Conservation (phyloP, 35 echinoderm and acorn worm genomes). For the Ophiothrix spiculata region DNA sequence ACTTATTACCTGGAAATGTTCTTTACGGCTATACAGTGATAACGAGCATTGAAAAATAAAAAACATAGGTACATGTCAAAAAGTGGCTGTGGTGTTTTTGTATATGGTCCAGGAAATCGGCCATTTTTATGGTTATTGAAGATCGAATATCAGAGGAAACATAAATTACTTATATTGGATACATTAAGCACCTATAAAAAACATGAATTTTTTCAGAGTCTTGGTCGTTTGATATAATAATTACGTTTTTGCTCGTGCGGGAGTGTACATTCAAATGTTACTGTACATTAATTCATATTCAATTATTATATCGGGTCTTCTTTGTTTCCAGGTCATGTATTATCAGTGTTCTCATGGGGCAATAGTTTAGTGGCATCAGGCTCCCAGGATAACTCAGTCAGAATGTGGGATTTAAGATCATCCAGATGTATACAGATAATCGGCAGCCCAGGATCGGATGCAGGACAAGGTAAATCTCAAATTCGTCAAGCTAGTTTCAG, state of each 20-base stretch:
- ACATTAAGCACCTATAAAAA: background rate
- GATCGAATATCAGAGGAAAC: no score
- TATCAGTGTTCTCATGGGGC: conserved; percentile 73
- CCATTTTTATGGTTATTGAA: no score
- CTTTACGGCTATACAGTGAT: no score
- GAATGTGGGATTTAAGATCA: conserved; percentile 85
- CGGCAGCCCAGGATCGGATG: conserved; percentile 88
- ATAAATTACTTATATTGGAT: background rate
- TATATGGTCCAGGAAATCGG: no score
- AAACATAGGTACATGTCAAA: no score
- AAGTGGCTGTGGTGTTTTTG: no score
- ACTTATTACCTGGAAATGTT: no score
- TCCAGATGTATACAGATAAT: conserved; percentile 86
- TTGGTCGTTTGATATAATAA: background rate
- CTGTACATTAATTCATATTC: background rate
- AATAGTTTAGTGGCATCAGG: conserved; percentile 77
- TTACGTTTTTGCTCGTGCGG: background rate
- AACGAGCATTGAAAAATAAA: no score
- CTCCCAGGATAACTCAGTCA: conserved; percentile 83
- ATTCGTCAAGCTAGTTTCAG: background rate
- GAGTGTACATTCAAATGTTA: background rate
- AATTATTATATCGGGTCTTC: background rate
- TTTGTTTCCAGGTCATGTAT: conserved; percentile 64
- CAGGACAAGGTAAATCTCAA: conserved; percentile 63
- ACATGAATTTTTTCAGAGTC: background rate